These are phyloP conservation scores for Eurypyga helias DNA, from an alignment of 2,113 vertebrate genomes.

Conservation along the genomic window DNA sequence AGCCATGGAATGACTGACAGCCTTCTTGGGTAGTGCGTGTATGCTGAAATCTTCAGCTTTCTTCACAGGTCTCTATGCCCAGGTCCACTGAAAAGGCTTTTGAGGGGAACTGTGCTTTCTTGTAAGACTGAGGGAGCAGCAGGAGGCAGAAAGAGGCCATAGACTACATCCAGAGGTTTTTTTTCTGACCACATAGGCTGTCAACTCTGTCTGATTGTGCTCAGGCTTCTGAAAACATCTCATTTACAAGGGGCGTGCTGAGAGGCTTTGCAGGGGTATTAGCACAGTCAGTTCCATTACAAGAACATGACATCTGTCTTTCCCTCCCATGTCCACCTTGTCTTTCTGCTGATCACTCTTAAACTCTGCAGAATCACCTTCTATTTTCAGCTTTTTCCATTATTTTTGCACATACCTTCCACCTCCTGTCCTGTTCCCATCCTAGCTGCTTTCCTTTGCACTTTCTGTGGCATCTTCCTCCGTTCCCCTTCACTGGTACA, in stretches of 20 bases:
- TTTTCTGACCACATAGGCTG: neutral
- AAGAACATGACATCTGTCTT: slow-evolving; percentile 34
- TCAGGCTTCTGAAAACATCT: slow-evolving; percentile 29
- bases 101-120: neutral
- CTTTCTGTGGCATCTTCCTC: neutral
- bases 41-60: neutral
- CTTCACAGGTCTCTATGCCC: neutral
- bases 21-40: neutral
- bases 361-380: slow-evolving; percentile 23
- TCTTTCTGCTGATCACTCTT: slow-evolving; percentile 17
- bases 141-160: neutral
- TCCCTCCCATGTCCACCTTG: slow-evolving; percentile 27
- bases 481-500: neutral
- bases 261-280: neutral
- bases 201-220: neutral
- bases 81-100: neutral
- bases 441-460: neutral
- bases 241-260: neutral
- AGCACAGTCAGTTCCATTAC: slow-evolving; percentile 36
- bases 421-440: neutral
- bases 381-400: slow-evolving; percentile 38
- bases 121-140: neutral
- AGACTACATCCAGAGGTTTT: neutral
- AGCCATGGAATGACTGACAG: neutral
- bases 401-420: slow-evolving; percentile 31